Percentiles rank a stretch among this genome's conserved stretches.
These are phyloP conservation scores for Rhagonycha lutea DNA, from an alignment of 2,888 invertebrate species.

Conservation along the genomic window DNA sequence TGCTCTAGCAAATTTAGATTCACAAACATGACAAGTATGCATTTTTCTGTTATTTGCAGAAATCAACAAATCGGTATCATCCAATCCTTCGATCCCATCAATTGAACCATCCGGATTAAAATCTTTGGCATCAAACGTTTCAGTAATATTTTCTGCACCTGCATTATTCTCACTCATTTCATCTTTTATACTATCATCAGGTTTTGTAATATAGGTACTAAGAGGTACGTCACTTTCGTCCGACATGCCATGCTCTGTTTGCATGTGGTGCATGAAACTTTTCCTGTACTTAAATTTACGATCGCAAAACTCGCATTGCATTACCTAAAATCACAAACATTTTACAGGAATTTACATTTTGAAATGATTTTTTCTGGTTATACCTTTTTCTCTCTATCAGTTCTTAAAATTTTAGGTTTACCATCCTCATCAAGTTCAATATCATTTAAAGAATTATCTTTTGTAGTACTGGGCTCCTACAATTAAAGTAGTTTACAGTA, in stretches of 20 bases:
- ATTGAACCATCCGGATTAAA: conserved; percentile 9
- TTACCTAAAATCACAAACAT: conserved; percentile 39
- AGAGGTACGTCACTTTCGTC: conserved; percentile 45
- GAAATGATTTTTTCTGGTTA: not conserved
- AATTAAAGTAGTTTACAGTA: not conserved
- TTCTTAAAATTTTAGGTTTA: not conserved
- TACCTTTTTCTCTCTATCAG: conserved; percentile 42
- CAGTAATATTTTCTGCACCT: not conserved
- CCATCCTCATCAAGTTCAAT: not conserved
- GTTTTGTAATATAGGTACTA: conserved; percentile 24
- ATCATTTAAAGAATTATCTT: not conserved
- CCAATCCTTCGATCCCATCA: conserved; percentile 24
- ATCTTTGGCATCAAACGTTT: conserved; percentile 16
- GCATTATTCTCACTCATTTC: not conserved
- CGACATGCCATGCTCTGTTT: conserved; percentile 53
- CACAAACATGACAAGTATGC: conserved; percentile 53
- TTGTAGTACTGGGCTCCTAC: not conserved
- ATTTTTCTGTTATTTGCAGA: conserved; percentile 39
- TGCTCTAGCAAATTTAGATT: conserved; percentile 48
- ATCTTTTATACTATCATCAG: not conserved
- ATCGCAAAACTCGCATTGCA: conserved; percentile 56
- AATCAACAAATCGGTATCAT: conserved; percentile 31
- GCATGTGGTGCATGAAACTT: conserved; percentile 54
- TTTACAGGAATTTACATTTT: not conserved
- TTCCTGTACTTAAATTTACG: conserved; percentile 55